Evolutionary conservation across 2,888 invertebrate genomes (phyloP), one percentile per base, ranked within the genome.

Genomic region (Mythimna impura): DNA sequence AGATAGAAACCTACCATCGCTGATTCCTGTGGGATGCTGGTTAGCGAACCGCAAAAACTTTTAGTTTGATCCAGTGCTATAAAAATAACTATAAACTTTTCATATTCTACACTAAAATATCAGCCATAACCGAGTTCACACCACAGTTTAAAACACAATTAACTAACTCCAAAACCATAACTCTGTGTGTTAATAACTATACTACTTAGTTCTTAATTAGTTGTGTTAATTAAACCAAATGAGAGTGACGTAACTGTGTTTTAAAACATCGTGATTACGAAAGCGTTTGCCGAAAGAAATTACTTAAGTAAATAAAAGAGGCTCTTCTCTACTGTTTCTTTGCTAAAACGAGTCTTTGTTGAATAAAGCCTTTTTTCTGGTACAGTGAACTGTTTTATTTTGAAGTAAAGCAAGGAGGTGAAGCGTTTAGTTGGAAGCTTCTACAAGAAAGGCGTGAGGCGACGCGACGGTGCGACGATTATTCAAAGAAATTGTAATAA

Each of bases 181-280:
- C 25, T 52, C 30, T 34, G 47, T 50, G 52, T 68, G 67, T 62
- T 62, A 72, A 72, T 76, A 70, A 61, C 22, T 61, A 40, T 58
- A 71, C 40, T 62, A 50, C n/a, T 40, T 5, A 52, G 40, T 52
- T 64, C 43, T 57, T 69, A 80, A 67, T 76, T 72, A 54, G 43
- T 63, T 61, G 61, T 57, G 69, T 70, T 72, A 81, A 81, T 73
- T 73, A 67, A 70, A 70, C 64, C 50, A 67, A 81, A 69, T n/a
- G 34, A 71, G 61, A 72, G 60, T 67, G 71, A 68, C 60, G 70
- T 68, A 71, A 73, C 65, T 64, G 20, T n/a, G 67, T 67, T 72
- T 70, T 73, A 77, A 81, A 66, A 71, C 40, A 61, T 36, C 12
- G 58, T 67, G 64, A 72, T 84, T 81, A 72, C 57, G 69, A 61